Base-by-base conservation (phyloP, 2,888 invertebrate genomes). In the Aphidius colemani region DNA sequence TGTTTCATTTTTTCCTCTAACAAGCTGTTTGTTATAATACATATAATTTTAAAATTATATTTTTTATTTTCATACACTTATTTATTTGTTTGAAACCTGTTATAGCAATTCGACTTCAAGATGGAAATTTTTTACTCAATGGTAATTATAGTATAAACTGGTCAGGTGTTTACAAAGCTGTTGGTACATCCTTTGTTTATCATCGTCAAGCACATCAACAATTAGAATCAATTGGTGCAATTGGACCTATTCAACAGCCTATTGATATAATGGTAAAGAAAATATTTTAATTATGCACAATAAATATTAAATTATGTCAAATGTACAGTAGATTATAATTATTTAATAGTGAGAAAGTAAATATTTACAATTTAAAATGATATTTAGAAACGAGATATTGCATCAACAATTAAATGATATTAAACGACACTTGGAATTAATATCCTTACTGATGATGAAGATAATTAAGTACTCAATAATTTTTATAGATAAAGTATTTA, bases 151-250 rank as follows among this genome's bases (percentile, higher is more conserved):
- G 69, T 64, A 87, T 91, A 67, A 91, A 90, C 69, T 87, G 88
- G 74, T 87, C 90, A 63, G 89, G 91, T n/a, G 85, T 87, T 10
- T 91, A 92, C 75, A 88, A 90, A 69, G 93, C 88, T 5, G 93
- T 89, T 5, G 95, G 95, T 1, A 89, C 94, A 0, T 87, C 88
- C 65, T 94, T 96, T 79, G 84, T 88, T 61, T 96, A 96, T 83
- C 85, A 88, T 64, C 88, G 91, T 67, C 89, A 89, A 70, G 88
- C 89, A 72, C 88, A 89, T 59, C 79, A 84, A 64, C 71, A 74
- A 65, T 69, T 75, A 69, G 95, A 95, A 81, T 89, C 89, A 75
- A 88, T 95, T 59, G 88, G 89, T 44, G 88, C 92, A 18, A 85
- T 87, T 53, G 95, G 95, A 57, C 95, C 95, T 6, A 85, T 93